Conservation (phyloP, 2,888 invertebrate species). For the Chirona hameri region DNA sequence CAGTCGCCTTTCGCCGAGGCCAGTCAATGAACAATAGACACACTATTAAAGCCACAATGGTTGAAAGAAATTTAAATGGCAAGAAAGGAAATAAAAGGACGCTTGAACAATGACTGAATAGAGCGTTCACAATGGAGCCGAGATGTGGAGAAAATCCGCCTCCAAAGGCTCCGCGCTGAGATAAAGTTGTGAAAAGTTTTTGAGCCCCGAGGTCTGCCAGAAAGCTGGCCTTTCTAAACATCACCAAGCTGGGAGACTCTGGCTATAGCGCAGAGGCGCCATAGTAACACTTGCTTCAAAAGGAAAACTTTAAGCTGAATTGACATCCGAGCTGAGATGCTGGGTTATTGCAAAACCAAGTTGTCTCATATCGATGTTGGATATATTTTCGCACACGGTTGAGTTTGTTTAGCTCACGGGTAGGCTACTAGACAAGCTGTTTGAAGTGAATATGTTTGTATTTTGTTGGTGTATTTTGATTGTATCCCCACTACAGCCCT, state of each 20-base stretch:
- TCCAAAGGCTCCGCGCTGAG: neutral
- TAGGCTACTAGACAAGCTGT: no score
- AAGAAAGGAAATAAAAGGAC: conserved; percentile 28
- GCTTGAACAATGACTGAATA: conserved; percentile 28
- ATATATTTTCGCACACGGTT: no score
- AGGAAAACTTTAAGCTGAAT: no score
- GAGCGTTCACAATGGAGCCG: neutral
- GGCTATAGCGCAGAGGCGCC: neutral
- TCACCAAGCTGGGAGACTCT: neutral
- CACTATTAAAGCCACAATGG: conserved; percentile 28
- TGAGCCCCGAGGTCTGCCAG: conserved; percentile 8
- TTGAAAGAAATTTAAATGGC: conserved; percentile 29
- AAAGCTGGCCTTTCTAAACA: conserved; percentile 8
- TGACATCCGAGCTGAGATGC: no score
- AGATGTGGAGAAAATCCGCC: conserved; percentile 24
- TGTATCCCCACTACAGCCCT: no score
- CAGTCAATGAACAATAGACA: conserved; percentile 28
- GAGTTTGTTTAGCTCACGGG: no score
- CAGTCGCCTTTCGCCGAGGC: neutral
- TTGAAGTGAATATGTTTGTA: no score
- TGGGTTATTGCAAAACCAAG: no score
- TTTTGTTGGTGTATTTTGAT: no score
- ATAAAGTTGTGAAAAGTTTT: conserved; percentile 26
- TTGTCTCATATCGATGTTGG: no score
- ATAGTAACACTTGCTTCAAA: no score